These are phyloP conservation scores for Gambusia yucatana DNA, from an alignment of 2,797 vertebrate genomes.

Conservation along the genomic window DNA sequence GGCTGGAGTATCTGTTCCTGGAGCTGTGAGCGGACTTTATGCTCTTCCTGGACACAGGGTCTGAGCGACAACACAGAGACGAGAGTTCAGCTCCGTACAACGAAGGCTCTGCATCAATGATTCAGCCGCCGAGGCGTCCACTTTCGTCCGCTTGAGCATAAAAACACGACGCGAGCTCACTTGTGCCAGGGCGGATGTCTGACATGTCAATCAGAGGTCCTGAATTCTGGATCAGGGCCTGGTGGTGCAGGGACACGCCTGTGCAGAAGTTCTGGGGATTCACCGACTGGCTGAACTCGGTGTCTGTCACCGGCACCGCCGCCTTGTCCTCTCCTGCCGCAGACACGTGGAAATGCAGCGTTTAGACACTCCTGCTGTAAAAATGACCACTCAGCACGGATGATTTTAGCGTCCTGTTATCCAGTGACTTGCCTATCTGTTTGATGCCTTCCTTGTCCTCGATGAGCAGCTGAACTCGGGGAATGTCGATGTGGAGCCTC, in stretches of 20 bases:
- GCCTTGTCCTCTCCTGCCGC: constrained; percentile 94
- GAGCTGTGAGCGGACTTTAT: constrained; percentile 96
- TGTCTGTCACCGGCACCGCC: constrained; percentile 93
- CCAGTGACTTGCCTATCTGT: constrained; percentile 87
- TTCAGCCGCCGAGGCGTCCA: background rate
- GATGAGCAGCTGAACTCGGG: constrained; percentile 97
- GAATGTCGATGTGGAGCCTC: constrained; percentile 97
- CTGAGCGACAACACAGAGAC: constrained; percentile 59
- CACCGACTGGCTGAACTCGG: constrained; percentile 96
- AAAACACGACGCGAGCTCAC: constrained; percentile 76
- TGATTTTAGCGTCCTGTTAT: background rate
- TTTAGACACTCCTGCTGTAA: background rate
- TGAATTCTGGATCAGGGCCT: constrained; percentile 96
- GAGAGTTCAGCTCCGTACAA: constrained; percentile 15
- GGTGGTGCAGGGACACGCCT: constrained; percentile 95
- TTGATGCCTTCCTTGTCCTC: constrained; percentile 99
- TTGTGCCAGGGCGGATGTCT: constrained; percentile 97
- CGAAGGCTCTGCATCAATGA: background rate
- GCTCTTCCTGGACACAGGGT: constrained; percentile 95
- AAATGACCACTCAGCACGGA: background rate
- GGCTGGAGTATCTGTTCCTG: constrained; percentile 96
- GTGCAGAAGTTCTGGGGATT: constrained; percentile 99
- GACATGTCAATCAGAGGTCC: constrained; percentile 99
- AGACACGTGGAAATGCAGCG: background rate
- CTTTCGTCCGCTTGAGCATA: background rate